Evolutionary conservation across 2,797 vertebrate species (phyloP).

Genomic region (Myotis pilosus): DNA sequence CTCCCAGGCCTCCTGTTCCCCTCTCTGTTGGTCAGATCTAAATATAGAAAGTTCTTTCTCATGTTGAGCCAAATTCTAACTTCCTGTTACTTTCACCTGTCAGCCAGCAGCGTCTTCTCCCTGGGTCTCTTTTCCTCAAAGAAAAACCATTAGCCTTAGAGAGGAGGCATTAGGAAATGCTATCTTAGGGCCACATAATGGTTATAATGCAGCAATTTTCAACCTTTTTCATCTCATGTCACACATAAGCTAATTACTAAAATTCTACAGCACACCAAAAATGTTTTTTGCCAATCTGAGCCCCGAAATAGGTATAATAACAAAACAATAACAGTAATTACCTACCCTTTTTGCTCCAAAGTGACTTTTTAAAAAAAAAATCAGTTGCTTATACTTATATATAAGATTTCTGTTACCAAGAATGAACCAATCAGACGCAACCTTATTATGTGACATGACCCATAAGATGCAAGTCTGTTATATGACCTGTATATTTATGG

Average conservation of each 20-base stretch:
- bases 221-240: neutral
- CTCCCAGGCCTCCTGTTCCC: neutral
- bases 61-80: constrained; percentile 59
- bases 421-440: neutral
- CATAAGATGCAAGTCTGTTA: neutral
- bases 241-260: neutral
- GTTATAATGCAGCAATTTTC: neutral
- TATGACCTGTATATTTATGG: neutral
- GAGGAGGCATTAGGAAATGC: neutral
- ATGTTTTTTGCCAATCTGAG: neutral
- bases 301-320: neutral
- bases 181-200: neutral
- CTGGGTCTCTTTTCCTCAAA: neutral
- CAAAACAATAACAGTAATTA: neutral
- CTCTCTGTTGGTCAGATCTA: constrained; percentile 47
- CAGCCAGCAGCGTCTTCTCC: constrained; percentile 20
- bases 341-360: neutral
- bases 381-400: neutral
- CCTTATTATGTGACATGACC: neutral
- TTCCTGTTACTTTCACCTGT: neutral
- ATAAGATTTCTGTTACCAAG: neutral
- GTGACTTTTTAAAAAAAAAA: neutral
- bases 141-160: constrained; percentile 44
- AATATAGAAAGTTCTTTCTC: constrained; percentile 62
- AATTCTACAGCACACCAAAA: neutral